Conservation (phyloP, 2,888 invertebrate species). For the Trissolcus brochymenae region DNA sequence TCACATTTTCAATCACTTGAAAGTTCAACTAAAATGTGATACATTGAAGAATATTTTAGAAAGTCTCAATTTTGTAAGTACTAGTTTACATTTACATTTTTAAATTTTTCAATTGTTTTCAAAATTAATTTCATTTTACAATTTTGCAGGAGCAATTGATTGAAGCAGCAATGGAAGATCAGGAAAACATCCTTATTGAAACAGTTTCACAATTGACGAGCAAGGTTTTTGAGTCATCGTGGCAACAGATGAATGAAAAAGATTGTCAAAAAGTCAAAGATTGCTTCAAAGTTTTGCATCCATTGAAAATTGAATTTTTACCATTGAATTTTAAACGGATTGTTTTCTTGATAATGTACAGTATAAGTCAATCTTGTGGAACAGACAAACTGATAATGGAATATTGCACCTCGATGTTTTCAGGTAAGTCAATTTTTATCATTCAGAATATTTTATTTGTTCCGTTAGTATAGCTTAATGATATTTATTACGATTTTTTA, state of each 20-base stretch:
- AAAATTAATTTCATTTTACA: neutral
- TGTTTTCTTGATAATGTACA: slow-evolving; percentile 30
- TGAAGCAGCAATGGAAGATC: slow-evolving; percentile 6
- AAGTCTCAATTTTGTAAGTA: slow-evolving; percentile 37
- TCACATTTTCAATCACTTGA: slow-evolving; percentile 18
- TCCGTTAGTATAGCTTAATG: neutral
- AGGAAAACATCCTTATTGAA: slow-evolving; percentile 7
- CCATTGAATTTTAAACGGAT: slow-evolving; percentile 32
- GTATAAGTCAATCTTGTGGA: slow-evolving; percentile 27
- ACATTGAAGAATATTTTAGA: slow-evolving; percentile 16
- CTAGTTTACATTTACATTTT: neutral
- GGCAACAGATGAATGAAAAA: slow-evolving; percentile 16
- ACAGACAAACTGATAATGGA: slow-evolving; percentile 19
- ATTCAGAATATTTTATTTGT: neutral
- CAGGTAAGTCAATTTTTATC: slow-evolving; percentile 23
- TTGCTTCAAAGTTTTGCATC: slow-evolving; percentile 30
- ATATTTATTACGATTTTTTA: slow-evolving; percentile 6
- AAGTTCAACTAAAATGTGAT: slow-evolving; percentile 17
- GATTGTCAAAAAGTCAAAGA: slow-evolving; percentile 12
- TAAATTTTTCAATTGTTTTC: neutral
- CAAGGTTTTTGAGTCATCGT: slow-evolving; percentile 1
- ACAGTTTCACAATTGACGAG: slow-evolving; percentile 5
- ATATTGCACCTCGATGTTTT: slow-evolving; percentile 26
- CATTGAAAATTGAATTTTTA: slow-evolving; percentile 31
- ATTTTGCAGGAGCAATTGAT: slow-evolving; percentile 19